These are phyloP conservation scores for Athene noctua DNA, from an alignment of 2,113 vertebrate genomes.

Conservation along the genomic window DNA sequence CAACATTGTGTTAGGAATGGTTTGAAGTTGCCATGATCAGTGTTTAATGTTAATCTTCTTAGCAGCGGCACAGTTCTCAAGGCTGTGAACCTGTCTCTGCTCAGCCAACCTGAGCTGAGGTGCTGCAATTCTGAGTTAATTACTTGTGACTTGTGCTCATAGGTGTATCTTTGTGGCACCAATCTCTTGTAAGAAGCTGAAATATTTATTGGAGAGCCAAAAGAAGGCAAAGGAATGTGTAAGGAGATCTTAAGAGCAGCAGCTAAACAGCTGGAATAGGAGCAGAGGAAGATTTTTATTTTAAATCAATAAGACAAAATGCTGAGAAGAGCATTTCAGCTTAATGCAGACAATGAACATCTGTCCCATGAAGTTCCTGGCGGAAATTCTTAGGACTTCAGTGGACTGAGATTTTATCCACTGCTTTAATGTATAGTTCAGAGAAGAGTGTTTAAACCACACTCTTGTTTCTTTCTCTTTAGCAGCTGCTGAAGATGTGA, in stretches of 20 bases:
- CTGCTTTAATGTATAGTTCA: background rate
- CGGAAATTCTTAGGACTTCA: background rate
- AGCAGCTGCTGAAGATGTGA: conserved; percentile 42
- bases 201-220: background rate
- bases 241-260: background rate
- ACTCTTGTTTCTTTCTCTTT: background rate
- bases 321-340: background rate
- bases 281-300: background rate
- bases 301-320: background rate
- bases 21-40: background rate
- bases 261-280: background rate
- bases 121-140: background rate
- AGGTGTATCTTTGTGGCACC: background rate
- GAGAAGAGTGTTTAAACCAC: background rate
- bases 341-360: background rate
- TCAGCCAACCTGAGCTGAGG: background rate
- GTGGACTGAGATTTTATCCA: background rate
- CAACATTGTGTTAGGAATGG: background rate
- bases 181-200: background rate
- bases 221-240: background rate
- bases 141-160: background rate
- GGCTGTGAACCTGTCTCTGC: background rate
- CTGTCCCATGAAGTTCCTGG: background rate
- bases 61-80: background rate
- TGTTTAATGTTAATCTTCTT: background rate